Base-by-base conservation (phyloP, 2,888 invertebrate genomes). In the Endotricha flammealis region DNA sequence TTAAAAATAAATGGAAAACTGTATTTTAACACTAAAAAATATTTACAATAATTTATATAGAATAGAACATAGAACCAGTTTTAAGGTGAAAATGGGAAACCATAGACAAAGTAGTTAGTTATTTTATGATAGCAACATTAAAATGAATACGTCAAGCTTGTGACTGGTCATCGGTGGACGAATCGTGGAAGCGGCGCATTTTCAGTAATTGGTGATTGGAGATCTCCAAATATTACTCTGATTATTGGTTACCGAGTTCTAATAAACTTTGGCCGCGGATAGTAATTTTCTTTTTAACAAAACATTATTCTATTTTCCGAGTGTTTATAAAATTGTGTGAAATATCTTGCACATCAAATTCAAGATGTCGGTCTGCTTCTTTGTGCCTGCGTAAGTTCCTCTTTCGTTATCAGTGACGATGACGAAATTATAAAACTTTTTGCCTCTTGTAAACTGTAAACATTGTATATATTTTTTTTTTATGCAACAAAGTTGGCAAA, bases 281-380 rank as follows among this genome's bases (percentile, higher is more conserved):
- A 64, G 50, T 65, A 54, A 65, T 66, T 67, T 65, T 63, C 45
- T 59, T 63, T 59, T 57, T 57, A 54, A 48, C 49, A 61, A 63
- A 52, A 55, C 43, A 33, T 53, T 54, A 66, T 55, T 64, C 58
- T 38, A 35, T 47, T 38, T 39, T 42, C 50, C 56, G 48, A 36
- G 44, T 53, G 46, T 48, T 43, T 39, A 32, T 36, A 45, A 56
- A 44, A 41, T 51, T 36, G 56, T 48, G 51, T 56, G 44, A 54
- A 49, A 61, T 64, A 64, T 65, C 57, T 56, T 44, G 49, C 38
- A 38, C 47, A 57, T 47, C 51, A 50, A 57, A 69, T 57, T 64
- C 86, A 88, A 87, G 70, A 91, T 91, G 90, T 92, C 92, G 50
- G 90, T 92, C 58, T 92, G 90, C 80, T 85, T 80, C 79, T 92